Conservation (phyloP, 2,113 vertebrate species). For the Eclectus roratus region DNA sequence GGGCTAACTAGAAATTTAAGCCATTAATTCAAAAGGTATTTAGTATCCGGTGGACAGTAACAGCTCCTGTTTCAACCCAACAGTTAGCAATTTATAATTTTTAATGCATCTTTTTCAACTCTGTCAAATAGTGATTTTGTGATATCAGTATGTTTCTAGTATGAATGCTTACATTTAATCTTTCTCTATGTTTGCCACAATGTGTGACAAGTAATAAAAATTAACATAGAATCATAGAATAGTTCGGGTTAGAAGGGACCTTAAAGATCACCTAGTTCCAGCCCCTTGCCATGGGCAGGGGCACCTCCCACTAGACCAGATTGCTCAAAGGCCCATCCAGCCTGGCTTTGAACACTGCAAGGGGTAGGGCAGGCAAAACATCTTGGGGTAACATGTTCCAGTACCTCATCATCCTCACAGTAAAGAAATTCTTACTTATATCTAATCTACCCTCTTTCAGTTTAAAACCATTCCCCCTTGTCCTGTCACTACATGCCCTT, state of each 20-base stretch:
- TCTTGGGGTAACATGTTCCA: not conserved
- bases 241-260: not conserved
- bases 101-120: slow-evolving; percentile 17
- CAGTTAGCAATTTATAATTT: slow-evolving; percentile 35
- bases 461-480: not conserved
- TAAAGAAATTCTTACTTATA: not conserved
- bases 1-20: slow-evolving; percentile 49
- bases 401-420: not conserved
- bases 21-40: slow-evolving; percentile 54
- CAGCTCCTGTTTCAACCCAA: slow-evolving; percentile 22
- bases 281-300: not conserved
- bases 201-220: not conserved
- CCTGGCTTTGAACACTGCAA: not conserved
- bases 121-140: slow-evolving; percentile 13
- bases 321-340: not conserved
- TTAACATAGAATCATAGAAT: not conserved
- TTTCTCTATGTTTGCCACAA: not conserved
- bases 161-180: not conserved
- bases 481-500: not conserved
- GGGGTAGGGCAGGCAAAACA: not conserved
- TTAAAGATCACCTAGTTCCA: not conserved
- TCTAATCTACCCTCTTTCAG: not conserved
- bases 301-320: not conserved
- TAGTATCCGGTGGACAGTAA: not conserved
- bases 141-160: not conserved